These are phyloP conservation scores for Elegia similella DNA, from an alignment of 2,888 invertebrate genomes.

Conservation along the genomic window DNA sequence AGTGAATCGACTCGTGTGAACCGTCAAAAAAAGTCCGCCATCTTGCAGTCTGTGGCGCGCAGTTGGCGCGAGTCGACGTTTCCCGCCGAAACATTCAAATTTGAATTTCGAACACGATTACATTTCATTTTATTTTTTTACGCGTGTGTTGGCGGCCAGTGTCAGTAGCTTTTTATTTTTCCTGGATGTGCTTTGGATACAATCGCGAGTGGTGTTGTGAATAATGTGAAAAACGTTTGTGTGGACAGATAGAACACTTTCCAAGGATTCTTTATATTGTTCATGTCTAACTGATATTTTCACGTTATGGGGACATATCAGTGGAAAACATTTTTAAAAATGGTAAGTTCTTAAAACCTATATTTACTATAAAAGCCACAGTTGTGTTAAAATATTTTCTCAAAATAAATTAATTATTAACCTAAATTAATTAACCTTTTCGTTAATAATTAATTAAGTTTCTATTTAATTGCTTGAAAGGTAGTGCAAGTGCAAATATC, in stretches of 20 bases:
- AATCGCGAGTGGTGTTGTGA: slow-evolving; percentile 56
- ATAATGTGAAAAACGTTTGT: slow-evolving; percentile 67
- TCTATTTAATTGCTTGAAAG: slow-evolving; percentile 22
- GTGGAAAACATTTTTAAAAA: slow-evolving; percentile 60
- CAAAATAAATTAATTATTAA: not conserved
- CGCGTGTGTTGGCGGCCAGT: slow-evolving; percentile 58
- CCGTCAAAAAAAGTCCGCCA: slow-evolving; percentile 78
- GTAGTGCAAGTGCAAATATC: slow-evolving; percentile 17
- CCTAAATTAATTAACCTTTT: not conserved
- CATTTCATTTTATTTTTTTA: slow-evolving; percentile 40
- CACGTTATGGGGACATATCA: slow-evolving; percentile 66
- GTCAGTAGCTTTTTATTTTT: slow-evolving; percentile 38
- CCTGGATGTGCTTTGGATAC: slow-evolving; percentile 43
- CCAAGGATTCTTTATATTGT: slow-evolving; percentile 47
- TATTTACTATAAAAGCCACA: no score
- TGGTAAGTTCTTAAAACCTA: slow-evolving; percentile 62
- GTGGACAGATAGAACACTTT: slow-evolving; percentile 40
- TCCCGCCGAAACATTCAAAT: slow-evolving; percentile 58
- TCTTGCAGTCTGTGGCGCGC: slow-evolving; percentile 78
- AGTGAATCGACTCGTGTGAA: slow-evolving; percentile 81
- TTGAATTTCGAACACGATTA: slow-evolving; percentile 58
- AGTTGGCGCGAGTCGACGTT: slow-evolving; percentile 68
- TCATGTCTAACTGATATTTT: slow-evolving; percentile 34
- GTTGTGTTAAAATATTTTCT: not conserved
- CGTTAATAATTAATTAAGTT: slow-evolving; percentile 6